Percentiles rank a stretch among this genome's conserved stretches.
phyloP scores from a whole-genome alignment of 1,140 invertebrate species.

The Pogonomyrmex californicus region DNA sequence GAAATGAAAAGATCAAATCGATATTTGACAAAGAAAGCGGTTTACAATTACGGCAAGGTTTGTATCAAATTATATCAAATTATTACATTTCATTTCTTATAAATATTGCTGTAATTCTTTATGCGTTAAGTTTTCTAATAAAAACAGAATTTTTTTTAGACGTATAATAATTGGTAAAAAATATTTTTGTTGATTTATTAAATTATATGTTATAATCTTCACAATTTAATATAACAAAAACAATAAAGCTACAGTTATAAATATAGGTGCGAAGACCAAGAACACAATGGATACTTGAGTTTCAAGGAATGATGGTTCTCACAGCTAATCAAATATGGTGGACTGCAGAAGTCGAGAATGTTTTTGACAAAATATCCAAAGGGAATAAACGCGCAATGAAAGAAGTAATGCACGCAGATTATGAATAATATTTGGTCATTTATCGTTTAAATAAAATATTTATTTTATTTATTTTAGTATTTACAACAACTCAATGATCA shows the following conservation, averaged over 20 bases:
- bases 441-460: background rate
- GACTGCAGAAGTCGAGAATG: conserved; percentile 97
- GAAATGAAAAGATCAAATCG: conserved; percentile 95
- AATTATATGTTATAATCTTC: background rate
- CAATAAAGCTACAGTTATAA: background rate
- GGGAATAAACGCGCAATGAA: conserved; percentile 96
- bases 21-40: conserved; percentile 95
- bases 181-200: background rate
- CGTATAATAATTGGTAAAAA: background rate
- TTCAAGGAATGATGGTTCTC: conserved; percentile 95
- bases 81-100: too few relatives aligned
- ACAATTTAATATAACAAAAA: conserved; percentile 5
- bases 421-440: background rate
- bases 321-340: conserved; percentile 96
- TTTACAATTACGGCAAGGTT: conserved; percentile 94
- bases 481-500: conserved; percentile 93
- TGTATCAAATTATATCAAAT: background rate
- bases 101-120: background rate
- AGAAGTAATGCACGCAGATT: conserved; percentile 85
- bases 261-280: conserved; percentile 85
- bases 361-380: conserved; percentile 92
- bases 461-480: conserved; percentile 85
- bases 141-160: background rate
- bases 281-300: conserved; percentile 95
- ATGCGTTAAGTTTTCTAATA: background rate